These are phyloP conservation scores for Eucera pruinosa DNA, from an alignment of 2,888 invertebrate genomes.

Conservation along the genomic window DNA sequence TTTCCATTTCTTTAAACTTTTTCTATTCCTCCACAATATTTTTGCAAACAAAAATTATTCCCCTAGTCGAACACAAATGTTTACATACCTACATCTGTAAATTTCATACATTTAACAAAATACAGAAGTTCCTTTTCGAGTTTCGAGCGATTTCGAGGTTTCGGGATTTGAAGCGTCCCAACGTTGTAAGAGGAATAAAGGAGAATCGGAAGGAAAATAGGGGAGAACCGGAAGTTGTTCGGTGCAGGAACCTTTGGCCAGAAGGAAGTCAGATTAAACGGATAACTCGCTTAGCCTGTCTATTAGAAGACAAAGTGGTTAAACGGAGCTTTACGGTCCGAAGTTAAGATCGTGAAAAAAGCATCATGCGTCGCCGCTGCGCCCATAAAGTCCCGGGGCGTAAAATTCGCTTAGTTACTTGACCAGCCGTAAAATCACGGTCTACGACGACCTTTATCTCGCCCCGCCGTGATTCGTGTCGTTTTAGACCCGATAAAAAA, in stretches of 20 bases:
- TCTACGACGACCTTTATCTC: conserved; percentile 11
- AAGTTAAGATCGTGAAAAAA: conserved; percentile 15
- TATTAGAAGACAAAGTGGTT: conserved; percentile 30
- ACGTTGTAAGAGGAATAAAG: too few species aligned
- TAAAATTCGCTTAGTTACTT: conserved; percentile 20
- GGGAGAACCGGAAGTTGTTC: background rate
- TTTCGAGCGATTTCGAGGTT: too few species aligned
- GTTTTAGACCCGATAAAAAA: conserved; percentile 13
- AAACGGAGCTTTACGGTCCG: conserved; percentile 10
- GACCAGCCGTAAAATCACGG: conserved; percentile 12
- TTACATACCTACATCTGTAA: too few species aligned
- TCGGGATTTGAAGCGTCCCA: too few species aligned
- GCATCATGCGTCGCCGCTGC: conserved; percentile 8
- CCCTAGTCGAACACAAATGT: too few species aligned
- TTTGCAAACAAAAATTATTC: too few species aligned
- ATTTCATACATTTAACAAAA: too few species aligned
- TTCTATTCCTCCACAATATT: too few species aligned
- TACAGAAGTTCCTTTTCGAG: too few species aligned
- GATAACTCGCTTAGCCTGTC: conserved; percentile 8
- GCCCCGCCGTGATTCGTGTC: conserved; percentile 6
- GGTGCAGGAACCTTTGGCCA: background rate
- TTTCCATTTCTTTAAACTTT: too few species aligned
- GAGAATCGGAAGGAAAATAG: background rate
- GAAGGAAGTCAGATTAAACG: conserved; percentile 17
- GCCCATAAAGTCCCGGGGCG: background rate